A percentile compares a stretch with the other conserved stretches of the same genome.
Evolutionary conservation across 2,797 vertebrate genomes (phyloP).

Genomic region (Merluccius polli): DNA sequence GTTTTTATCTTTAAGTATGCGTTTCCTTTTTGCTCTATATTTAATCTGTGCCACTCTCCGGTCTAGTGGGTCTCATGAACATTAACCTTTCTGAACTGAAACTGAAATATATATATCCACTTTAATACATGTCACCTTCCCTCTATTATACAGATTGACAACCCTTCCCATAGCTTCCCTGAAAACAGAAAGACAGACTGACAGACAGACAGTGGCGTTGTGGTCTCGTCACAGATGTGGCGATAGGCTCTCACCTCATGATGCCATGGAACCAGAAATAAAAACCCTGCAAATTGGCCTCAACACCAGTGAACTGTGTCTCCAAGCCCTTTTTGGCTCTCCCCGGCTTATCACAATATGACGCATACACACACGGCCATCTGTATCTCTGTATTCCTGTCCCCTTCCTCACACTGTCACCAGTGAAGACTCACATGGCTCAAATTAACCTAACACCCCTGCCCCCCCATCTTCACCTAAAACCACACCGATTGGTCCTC

Average conservation of each 20-base stretch:
- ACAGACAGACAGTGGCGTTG: neutral
- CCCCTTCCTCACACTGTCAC: neutral
- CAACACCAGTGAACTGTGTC: neutral
- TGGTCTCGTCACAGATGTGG: neutral
- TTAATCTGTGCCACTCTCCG: neutral
- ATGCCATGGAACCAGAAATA: neutral
- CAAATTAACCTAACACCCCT: neutral
- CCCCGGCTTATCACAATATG: neutral
- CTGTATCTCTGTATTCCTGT: neutral
- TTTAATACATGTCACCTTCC: neutral
- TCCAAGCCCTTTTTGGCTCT: neutral
- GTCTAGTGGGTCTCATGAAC: neutral
- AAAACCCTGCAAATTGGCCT: constrained; percentile 3
- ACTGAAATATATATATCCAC: neutral
- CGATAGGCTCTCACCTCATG: neutral
- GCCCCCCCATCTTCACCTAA: neutral
- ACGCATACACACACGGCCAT: neutral
- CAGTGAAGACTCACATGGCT: neutral
- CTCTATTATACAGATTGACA: neutral
- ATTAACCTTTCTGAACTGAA: neutral
- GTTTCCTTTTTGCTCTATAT: neutral
- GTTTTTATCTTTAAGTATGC: neutral
- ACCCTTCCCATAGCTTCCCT: too few species aligned
- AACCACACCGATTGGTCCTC: neutral
- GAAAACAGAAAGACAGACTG: neutral